These are phyloP conservation scores for Drepana arcuata DNA, from an alignment of 1,140 invertebrate species.

Conservation along the genomic window DNA sequence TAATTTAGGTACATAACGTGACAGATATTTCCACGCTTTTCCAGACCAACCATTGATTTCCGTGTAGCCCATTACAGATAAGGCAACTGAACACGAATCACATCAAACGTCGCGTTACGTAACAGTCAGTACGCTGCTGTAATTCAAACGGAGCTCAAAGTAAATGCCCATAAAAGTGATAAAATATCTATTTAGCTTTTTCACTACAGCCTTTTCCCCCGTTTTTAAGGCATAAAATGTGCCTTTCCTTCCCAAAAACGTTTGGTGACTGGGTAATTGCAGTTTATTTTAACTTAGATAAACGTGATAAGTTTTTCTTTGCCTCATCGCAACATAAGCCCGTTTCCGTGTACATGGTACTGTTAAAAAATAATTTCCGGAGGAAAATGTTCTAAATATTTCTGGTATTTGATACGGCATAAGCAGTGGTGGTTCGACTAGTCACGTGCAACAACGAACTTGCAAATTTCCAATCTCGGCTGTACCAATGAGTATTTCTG, in stretches of 20 bases:
- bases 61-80: slow-evolving; percentile 16
- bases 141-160: slow-evolving; percentile 47
- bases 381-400: too few relatives aligned
- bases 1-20: too few relatives aligned
- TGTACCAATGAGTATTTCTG: too few relatives aligned
- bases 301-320: slow-evolving; percentile 33
- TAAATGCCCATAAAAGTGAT: slow-evolving; percentile 64
- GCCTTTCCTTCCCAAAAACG: slow-evolving; percentile 30
- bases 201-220: slow-evolving; percentile 35
- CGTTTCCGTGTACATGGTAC: too few relatives aligned
- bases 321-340: slow-evolving; percentile 13
- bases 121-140: slow-evolving; percentile 12
- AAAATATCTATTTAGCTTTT: slow-evolving; percentile 67
- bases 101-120: slow-evolving; percentile 6
- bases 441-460: too few relatives aligned
- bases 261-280: slow-evolving; percentile 49
- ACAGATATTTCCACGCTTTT: too few relatives aligned
- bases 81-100: slow-evolving; percentile 20
- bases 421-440: too few relatives aligned
- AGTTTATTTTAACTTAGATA: slow-evolving; percentile 53
- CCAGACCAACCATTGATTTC: too few relatives aligned
- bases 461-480: too few relatives aligned
- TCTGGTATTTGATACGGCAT: too few relatives aligned
- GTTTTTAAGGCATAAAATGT: slow-evolving; percentile 4
- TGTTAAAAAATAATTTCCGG: too few relatives aligned